Evolutionary conservation across 2,888 invertebrate species (phyloP).

Genomic region (Agrotis clavis): DNA sequence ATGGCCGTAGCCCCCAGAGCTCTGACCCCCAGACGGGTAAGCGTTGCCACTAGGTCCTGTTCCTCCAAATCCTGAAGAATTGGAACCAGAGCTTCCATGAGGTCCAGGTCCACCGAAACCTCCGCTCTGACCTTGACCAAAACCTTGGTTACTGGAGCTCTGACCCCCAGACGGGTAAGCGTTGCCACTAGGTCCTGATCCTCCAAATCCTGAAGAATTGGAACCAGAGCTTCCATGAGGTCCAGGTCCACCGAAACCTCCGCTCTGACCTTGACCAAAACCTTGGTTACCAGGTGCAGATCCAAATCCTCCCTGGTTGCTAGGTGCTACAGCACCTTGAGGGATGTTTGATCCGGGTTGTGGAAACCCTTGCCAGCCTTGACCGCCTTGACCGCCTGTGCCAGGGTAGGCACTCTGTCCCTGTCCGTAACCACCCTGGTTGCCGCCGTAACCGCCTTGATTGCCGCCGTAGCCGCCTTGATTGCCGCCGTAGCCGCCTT

Average conservation of each 20-base stretch:
- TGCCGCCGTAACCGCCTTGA: background rate
- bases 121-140: conserved; percentile 19
- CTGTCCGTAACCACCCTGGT: conserved; percentile 39
- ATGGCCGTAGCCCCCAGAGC: conserved; percentile 24
- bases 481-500: too few relatives aligned
- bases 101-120: conserved; percentile 37
- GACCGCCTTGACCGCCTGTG: conserved; percentile 50
- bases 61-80: conserved; percentile 47
- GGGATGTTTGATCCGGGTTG: conserved; percentile 47
- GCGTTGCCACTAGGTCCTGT: conserved; percentile 34
- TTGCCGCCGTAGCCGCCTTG: conserved; percentile 9
- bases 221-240: conserved; percentile 11
- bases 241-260: conserved; percentile 38
- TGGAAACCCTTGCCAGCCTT: conserved; percentile 50
- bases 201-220: conserved; percentile 44
- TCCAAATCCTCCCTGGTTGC: conserved; percentile 42
- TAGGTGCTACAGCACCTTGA: conserved; percentile 36
- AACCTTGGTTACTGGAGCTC: conserved; percentile 25
- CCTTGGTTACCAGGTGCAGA: conserved; percentile 11
- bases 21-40: conserved; percentile 45
- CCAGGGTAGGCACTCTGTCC: background rate
- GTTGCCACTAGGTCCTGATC: conserved; percentile 35
- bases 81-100: conserved; percentile 9
- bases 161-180: conserved; percentile 48
- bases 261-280: conserved; percentile 20